Evolutionary conservation across 2,113 vertebrate species (phyloP), one percentile per base, ranked within the genome.

Genomic region (Amblyopsis rosae): DNA sequence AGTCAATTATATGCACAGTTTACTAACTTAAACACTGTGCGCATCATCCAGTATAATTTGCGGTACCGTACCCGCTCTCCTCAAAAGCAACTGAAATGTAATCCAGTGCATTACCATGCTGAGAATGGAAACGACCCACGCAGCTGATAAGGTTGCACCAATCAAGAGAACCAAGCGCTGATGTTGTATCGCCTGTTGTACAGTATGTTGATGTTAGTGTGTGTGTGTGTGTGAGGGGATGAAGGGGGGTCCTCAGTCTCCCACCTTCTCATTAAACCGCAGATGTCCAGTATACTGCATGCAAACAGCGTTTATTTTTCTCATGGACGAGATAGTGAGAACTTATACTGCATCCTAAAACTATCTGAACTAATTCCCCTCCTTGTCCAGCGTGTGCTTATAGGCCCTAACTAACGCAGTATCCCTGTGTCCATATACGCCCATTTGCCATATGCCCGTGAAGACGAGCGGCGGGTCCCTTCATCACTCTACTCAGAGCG

Each of bases 381-480:
- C 59, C 66, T 69, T 70, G 16, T 76, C 47, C 59, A 61, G 56
- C 73, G 74, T 70, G 69, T 82, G 75, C 65, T 67, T 48, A 53
- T 70, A 56, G 77, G 64, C 41, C 54, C 65, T 61, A 46, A 63
- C 51, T 66, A 76, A 69, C 35, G 61, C 61, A 72, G 53, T n/a
- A 55, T 3, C 13, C 59, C 65, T 62, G 13, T 58, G 50, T 84
- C 65, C 72, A 70, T 60, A 59, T 83, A 66, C 77, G 64, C 47
- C 49, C 73, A 83, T 82, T 80, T 75, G 70, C 41, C 56, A 72
- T 78, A 80, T 76, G 60, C 71, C 73, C 83, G 63, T 26, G 73
- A 69, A 81, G 81, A 77, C 12, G 32, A 32, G 10, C 11, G 19
- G 7, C 19, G 17, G 70, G 66, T 59, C 48, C 65, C 1, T 72